Evolutionary conservation across 2,113 vertebrate species (phyloP), one percentile per base, ranked within the genome.

Genomic region (Saguinus midas): DNA sequence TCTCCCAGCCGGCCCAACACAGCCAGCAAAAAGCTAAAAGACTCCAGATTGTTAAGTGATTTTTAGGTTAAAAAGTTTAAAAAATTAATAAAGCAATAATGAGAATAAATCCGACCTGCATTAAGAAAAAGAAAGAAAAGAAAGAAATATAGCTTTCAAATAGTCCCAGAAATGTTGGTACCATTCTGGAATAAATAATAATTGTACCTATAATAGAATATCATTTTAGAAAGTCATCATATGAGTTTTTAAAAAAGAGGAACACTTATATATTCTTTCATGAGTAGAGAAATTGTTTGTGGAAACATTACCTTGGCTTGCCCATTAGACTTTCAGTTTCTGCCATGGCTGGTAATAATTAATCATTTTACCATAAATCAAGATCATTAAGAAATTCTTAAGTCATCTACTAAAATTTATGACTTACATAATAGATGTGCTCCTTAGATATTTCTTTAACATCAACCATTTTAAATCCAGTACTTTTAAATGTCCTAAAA

Each of bases 401-500:
- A 94, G 93, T 92, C 50, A 72, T 50, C 64, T 83, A n/a, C 83
- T 89, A 90, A 86, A 29, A 80, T 45, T 73, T 35, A 64, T 90
- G 73, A 13, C 4, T 91, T 89, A 81, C 43, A n/a, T 78, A 83
- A 90, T n/a, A 88, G 21, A 82, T 94, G 55, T 70, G 6, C 45
- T 91, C 27, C 80, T 93, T 73, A 95, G 45, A 92, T 95, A 90
- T 79, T 87, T 16, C 32, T 94, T 96, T 10, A 97, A 92, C n/a
- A 91, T 85, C 64, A 87, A 90, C 82, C 91, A 68, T 70, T 88
- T 92, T 95, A 95, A 96, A 97, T 78, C 37, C 88, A 87, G 57
- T 87, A 85, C 40, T 91, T 98, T 88, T n/a, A 92, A 97, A 94
- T 94, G 48, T 87, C 78, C 66, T 83, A 87, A 97, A 97, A 93